Conservation (phyloP, 2,113 vertebrate species). For the Neofelis nebulosa region DNA sequence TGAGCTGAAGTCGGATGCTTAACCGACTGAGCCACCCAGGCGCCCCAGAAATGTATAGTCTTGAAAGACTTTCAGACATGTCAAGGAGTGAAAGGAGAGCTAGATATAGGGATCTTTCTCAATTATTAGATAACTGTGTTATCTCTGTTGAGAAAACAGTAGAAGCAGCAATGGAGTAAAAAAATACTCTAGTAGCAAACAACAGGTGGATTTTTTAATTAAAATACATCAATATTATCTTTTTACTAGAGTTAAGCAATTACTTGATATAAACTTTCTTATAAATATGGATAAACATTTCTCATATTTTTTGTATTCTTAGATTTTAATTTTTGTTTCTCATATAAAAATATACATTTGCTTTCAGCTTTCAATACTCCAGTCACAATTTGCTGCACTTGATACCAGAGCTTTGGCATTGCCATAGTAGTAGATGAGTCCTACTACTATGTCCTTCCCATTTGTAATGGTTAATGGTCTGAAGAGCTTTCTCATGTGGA, state of each 20-base stretch:
- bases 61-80: constrained; percentile 13
- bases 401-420: constrained; percentile 35
- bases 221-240: background rate
- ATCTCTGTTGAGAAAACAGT: background rate
- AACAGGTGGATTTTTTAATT: background rate
- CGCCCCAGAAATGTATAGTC: background rate
- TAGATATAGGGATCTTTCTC: background rate
- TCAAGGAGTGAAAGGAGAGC: background rate
- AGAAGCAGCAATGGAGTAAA: background rate
- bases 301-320: background rate
- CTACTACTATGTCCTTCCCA: background rate
- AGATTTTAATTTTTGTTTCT: background rate
- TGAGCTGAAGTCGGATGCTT: too few species aligned
- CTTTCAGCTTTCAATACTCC: constrained; percentile 55
- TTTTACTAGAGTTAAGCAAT: background rate
- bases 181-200: background rate
- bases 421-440: background rate
- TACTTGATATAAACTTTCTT: background rate
- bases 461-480: constrained; percentile 55
- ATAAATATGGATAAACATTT: background rate
- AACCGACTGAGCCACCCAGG: too few species aligned
- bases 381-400: background rate
- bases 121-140: background rate
- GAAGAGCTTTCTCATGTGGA: constrained; percentile 61
- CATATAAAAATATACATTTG: background rate